Base-by-base conservation (phyloP, 2,888 invertebrate genomes). In the Apantesis nais region DNA sequence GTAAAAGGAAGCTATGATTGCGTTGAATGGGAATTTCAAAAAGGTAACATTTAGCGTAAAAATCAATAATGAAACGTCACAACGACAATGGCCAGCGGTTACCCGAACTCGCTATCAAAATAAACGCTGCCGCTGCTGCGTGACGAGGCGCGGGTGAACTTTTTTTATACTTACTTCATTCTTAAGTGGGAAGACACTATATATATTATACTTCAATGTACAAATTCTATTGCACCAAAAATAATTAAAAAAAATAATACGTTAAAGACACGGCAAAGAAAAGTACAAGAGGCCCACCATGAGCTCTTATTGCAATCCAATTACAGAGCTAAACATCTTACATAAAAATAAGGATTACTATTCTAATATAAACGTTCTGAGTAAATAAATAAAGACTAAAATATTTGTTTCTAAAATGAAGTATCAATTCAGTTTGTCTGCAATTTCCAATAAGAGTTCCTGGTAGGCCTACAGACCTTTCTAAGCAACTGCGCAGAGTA, bases 31-130 rank as follows among this genome's bases (percentile, higher is more conserved):
- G 84, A 83, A 77, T 90, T 90, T 82, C 82, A 87, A 90, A 93
- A 93, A 93, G 90, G 90, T 86, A 92, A 90, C 91, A 92, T 94
- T 93, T 93, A 89, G 94, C 94, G 94, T 94, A 92, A 94, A 94
- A 94, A 95, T 95, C 95, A 95, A 95, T 94, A 95, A 94, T 94
- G 92, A 90, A 91, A 92, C 88, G 91, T 88, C 85, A 82, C 82
- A 78, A 80, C 80, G 87, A 94, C 94, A 94, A 94, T 90, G 80
- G 91, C 76, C 83, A 86, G 90, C 92, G 93, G 94, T 93, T 92
- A 91, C 89, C 88, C 90, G 91, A 88, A 88, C 85, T 89, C 91
- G 89, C 94, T 93, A 93, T 93, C 92, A 93, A 93, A 93, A 93
- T 93, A 94, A 90, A 91, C 87, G 89, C 85, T 87, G 80, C 86